A percentile compares a stretch with the other conserved stretches of the same genome.
These are phyloP conservation scores for Astatoreochromis straeleni DNA, from an alignment of 2,113 vertebrate genomes.

Conservation along the genomic window DNA sequence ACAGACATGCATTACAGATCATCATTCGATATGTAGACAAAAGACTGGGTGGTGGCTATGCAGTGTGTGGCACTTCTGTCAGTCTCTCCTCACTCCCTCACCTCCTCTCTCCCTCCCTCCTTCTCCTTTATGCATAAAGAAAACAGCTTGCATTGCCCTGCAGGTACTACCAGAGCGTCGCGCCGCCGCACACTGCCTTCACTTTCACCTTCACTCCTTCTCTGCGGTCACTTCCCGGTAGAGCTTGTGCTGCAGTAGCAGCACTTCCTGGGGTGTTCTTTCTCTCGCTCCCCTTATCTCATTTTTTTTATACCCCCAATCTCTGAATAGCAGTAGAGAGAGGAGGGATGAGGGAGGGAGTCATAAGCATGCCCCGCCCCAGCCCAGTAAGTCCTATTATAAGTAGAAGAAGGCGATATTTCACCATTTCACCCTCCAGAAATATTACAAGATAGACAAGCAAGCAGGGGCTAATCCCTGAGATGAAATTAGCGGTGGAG, in stretches of 20 bases:
- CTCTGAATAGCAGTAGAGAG: conserved; percentile 16
- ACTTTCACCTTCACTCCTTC: conserved; percentile 92
- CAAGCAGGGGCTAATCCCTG: conserved; percentile 92
- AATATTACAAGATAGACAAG: conserved; percentile 96
- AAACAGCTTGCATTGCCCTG: conserved; percentile 75
- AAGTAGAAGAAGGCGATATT: conserved; percentile 88
- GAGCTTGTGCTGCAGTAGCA: conserved; percentile 73
- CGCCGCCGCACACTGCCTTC: conserved; percentile 52
- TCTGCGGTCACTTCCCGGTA: conserved; percentile 80
- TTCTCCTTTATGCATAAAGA: conserved; percentile 70
- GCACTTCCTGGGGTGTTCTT: conserved; percentile 50
- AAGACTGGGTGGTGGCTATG: conserved; percentile 26
- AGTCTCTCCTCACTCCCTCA: not conserved
- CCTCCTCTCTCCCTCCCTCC: not conserved
- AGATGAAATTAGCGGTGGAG: conserved; percentile 99
- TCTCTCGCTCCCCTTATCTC: not conserved
- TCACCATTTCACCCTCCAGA: conserved; percentile 94
- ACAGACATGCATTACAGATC: not conserved
- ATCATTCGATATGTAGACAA: conserved; percentile 35
- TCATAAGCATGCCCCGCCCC: conserved; percentile 77
- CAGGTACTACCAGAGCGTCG: conserved; percentile 73
- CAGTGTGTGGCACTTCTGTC: not conserved
- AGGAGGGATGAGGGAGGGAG: conserved; percentile 33
- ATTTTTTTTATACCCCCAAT: not conserved
- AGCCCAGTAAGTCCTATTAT: conserved; percentile 87